Base-by-base conservation (phyloP, 2,888 invertebrate species). In the Cosmia pyralina region DNA sequence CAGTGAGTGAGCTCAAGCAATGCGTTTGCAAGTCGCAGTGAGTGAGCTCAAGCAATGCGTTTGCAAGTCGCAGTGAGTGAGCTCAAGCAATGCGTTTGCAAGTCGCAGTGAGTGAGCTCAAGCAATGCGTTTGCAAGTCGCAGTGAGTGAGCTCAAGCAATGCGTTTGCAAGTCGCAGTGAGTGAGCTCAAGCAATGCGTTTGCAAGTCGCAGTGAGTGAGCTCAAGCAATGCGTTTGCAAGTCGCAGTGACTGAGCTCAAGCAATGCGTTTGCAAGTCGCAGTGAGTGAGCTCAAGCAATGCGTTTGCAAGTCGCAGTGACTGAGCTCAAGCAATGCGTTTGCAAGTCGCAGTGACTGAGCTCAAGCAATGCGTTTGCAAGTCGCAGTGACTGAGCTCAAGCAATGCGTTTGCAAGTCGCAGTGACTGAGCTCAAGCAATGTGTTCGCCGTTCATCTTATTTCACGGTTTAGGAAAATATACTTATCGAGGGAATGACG, bases 391-490 rank as follows among this genome's bases (percentile, higher is more conserved):
- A n/a, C n/a, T n/a, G 64, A 65, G 34, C n/a, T 48, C 22, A 28
- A 55, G 53, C 34, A 69, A 10, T 58, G 28, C 44, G 19, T 50
- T 63, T 52, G 58, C n/a, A n/a, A n/a, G n/a, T n/a, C n/a, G n/a
- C n/a, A n/a, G n/a, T n/a, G n/a, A n/a, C n/a, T n/a, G 64, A 65
- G 34, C n/a, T 48, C 22, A 28, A 55, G 53, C 34, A 69, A 10
- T 58, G 28, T 38, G 19, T 50, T 63, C 48, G 58, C n/a, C 38
- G n/a, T 69, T 17, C 17, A 66, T 64, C 41, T 58, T 70, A 58
- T 50, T 38, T 66, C 48, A 72, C 46, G 41, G 58, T 34, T 59
- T 52, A 59, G 19, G 28, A 57, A 53, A 67, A 55, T 28, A 69
- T 22, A 38, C 13, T 13, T 38, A 50, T 38, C 13, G 44, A 64